A percentile compares a stretch with the other conserved stretches of the same genome.
These are phyloP conservation scores for Resseliella maxima DNA, from an alignment of 2,888 invertebrate genomes.

Conservation along the genomic window DNA sequence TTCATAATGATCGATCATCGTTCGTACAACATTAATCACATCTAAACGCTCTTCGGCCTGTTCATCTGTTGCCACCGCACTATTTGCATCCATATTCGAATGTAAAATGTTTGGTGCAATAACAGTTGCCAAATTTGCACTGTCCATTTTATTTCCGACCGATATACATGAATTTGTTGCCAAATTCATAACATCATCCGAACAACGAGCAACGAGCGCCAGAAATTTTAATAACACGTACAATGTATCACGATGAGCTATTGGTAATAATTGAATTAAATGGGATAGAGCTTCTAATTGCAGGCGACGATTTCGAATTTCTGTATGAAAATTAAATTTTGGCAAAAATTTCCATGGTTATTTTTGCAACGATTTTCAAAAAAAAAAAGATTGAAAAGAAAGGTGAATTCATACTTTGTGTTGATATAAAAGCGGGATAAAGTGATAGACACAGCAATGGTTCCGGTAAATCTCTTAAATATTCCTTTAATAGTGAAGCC, in stretches of 20 bases:
- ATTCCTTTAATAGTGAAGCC: slow-evolving; percentile 92
- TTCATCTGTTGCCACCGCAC: slow-evolving; percentile 62
- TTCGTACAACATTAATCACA: slow-evolving; percentile 85
- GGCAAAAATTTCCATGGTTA: not conserved
- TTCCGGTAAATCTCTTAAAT: slow-evolving; percentile 91
- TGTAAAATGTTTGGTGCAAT: slow-evolving; percentile 95
- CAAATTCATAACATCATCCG: slow-evolving; percentile 70
- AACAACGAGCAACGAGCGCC: slow-evolving; percentile 78
- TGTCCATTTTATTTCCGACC: slow-evolving; percentile 92
- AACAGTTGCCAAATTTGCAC: slow-evolving; percentile 89
- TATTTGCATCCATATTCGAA: slow-evolving; percentile 56
- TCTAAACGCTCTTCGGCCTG: slow-evolving; percentile 79
- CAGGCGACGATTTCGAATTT: slow-evolving; percentile 82
- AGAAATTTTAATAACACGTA: slow-evolving; percentile 81
- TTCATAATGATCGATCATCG: slow-evolving; percentile 72
- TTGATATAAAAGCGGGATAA: slow-evolving; percentile 89
- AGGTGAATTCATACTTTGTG: slow-evolving; percentile 76
- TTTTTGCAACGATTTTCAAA: not conserved
- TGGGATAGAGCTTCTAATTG: slow-evolving; percentile 87
- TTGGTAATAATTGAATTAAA: slow-evolving; percentile 85
- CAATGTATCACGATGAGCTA: slow-evolving; percentile 90
- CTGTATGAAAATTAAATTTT: slow-evolving; percentile 79
- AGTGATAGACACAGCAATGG: slow-evolving; percentile 89
- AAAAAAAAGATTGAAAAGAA: not conserved
- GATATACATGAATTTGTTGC: slow-evolving; percentile 68